Evolutionary conservation across 2,113 vertebrate genomes (phyloP).

Genomic region (Macquaria ambigua): DNA sequence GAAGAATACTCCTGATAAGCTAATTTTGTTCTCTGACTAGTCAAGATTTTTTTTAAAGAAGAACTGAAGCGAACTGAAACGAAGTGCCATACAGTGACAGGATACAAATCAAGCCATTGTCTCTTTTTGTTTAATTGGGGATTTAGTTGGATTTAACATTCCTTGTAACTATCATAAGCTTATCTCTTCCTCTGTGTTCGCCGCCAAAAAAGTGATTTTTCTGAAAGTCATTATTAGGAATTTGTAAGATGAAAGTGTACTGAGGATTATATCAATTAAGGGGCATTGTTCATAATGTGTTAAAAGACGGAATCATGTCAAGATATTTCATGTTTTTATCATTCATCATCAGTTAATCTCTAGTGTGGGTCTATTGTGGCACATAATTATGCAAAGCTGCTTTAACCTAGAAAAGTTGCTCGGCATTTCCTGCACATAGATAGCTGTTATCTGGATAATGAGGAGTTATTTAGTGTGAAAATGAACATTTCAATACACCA

Average conservation of each 20-base stretch:
- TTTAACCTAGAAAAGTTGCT: not conserved
- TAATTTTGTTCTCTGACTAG: not conserved
- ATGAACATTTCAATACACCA: not conserved
- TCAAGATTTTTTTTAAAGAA: not conserved
- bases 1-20: not conserved
- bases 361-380: not conserved
- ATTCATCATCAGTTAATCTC: constrained; percentile 19
- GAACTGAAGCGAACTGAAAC: not conserved
- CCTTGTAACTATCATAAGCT: not conserved
- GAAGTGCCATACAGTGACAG: not conserved
- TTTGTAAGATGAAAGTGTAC: constrained; percentile 7
- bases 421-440: not conserved
- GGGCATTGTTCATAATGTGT: not conserved
- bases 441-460: not conserved
- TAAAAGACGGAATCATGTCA: not conserved
- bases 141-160: constrained; percentile 18
- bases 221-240: not conserved
- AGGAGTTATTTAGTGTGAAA: not conserved
- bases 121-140: constrained; percentile 20
- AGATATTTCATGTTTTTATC: not conserved
- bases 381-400: constrained; percentile 7
- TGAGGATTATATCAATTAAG: not conserved
- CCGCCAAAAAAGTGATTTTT: constrained; percentile 18
- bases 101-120: not conserved
- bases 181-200: constrained; percentile 6